These are phyloP conservation scores for Drosophila maculinotata DNA, from an alignment of 2,888 invertebrate species.

Conservation along the genomic window DNA sequence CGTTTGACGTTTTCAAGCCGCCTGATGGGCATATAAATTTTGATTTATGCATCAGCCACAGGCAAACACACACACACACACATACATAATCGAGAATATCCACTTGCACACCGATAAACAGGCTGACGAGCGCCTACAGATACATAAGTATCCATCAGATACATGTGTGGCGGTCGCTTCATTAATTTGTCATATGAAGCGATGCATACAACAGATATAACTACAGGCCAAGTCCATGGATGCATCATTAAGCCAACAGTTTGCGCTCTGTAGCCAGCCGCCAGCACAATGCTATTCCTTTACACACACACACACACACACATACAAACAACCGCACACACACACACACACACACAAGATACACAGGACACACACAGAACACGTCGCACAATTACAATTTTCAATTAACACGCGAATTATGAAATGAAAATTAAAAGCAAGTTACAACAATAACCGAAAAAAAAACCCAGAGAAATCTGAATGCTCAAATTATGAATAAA, in stretches of 20 bases:
- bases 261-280: neutral
- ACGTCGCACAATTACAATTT: conserved; percentile 48
- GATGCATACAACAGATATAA: conserved; percentile 58
- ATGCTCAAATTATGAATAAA: conserved; percentile 15
- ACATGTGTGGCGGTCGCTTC: conserved; percentile 57
- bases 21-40: conserved; percentile 63
- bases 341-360: conserved; percentile 13
- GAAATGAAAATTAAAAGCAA: conserved; percentile 21
- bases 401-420: conserved; percentile 67
- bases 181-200: conserved; percentile 77
- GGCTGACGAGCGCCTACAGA: conserved; percentile 1
- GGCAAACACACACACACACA: conserved; percentile 2
- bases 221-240: conserved; percentile 32
- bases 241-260: conserved; percentile 55
- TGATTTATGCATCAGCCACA: conserved; percentile 60
- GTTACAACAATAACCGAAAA: neutral
- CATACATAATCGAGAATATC: neutral
- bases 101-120: neutral
- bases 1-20: conserved; percentile 49
- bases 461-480: neutral
- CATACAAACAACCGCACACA: conserved; percentile 9
- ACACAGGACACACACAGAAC: conserved; percentile 3
- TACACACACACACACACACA: conserved; percentile 2
- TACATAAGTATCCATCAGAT: conserved; percentile 43
- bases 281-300: neutral